Evolutionary conservation across 2,888 invertebrate species (phyloP), one percentile per base, ranked within the genome.

Genomic region (Shargacucullia verbasci): DNA sequence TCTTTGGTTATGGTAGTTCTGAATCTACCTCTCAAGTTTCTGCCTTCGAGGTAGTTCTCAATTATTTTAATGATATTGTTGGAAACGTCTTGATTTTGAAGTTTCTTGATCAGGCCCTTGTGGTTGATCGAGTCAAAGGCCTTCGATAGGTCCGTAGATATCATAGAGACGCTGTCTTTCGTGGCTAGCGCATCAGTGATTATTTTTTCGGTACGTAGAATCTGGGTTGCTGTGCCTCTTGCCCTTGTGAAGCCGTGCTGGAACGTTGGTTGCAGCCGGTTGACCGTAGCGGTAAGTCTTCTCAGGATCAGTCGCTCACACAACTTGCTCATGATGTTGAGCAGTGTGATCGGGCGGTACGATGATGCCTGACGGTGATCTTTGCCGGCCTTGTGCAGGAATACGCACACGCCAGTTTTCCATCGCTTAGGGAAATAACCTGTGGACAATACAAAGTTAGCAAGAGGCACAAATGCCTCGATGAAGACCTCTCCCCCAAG

Each of bases 361-460:
- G 47, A 47, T 43, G 25, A 34, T 33, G 53, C 20, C 13, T 38
- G 44, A 37, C 33, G 35, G 33, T 49, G n/a, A 35, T 47, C 34
- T 38, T 41, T 46, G 10, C 39, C 44, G 39, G 25, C 31, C 10
- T 56, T 56, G 25, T 33, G 48, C 20, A 56, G n/a, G 15, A 45
- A 53, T 46, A 53, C 45, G 45, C 55, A 55, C 45, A 31, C 25
- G 25, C 46, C 40, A 8, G 34, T 35, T 57, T 50, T 50, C 49
- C 39, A 39, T 40, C 27, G 41, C 25, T 52, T 46, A 13, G 52
- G 45, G 46, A 48, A 44, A 25, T 55, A 59, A 31, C 48, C 44
- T 34, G 54, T 53, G 12, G 43, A 43, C 50, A 52, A 27, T 33
- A 40, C 11, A 40, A 40, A 49, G 49, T 49, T 49, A 40, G 35